phyloP scores from a whole-genome alignment of 2,113 vertebrate species.

The Tichodroma muraria region DNA sequence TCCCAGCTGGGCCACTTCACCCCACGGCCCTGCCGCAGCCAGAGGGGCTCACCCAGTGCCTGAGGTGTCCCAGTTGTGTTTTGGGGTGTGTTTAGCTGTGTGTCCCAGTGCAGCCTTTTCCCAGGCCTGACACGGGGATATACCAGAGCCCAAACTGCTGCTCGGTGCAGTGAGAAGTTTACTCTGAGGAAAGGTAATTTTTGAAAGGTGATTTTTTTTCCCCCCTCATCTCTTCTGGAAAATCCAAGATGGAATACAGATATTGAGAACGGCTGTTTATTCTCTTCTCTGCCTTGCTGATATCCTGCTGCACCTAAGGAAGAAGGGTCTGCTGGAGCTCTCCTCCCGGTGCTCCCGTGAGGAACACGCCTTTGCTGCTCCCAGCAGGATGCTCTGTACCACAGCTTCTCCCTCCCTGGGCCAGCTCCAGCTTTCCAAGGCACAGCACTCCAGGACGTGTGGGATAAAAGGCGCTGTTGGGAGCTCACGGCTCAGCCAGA shows the following conservation, averaged over 20 bases:
- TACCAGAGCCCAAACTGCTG: not conserved
- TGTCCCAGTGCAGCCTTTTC: not conserved
- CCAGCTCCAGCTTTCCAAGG: not conserved
- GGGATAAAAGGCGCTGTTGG: not conserved
- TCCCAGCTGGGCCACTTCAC: not conserved
- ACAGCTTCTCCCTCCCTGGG: not conserved
- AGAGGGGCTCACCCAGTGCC: not conserved
- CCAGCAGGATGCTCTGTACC: not conserved
- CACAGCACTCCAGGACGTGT: not conserved
- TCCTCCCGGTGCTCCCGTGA: accelerated
- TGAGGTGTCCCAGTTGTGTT: not conserved
- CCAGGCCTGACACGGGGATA: not conserved
- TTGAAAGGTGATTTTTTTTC: not conserved
- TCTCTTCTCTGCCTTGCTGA: not conserved
- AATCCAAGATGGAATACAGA: not conserved
- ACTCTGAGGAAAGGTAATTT: not conserved
- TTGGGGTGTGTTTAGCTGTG: not conserved
- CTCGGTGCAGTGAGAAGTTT: not conserved
- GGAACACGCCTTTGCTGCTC: not conserved
- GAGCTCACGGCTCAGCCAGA: not conserved
- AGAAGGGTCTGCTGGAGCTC: not conserved
- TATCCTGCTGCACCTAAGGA: not conserved
- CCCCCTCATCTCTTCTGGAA: not conserved
- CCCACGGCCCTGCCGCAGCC: not conserved
- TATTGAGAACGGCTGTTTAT: not conserved